Evolutionary conservation across 2,113 vertebrate species (phyloP).

Genomic region (Pelobates fuscus): DNA sequence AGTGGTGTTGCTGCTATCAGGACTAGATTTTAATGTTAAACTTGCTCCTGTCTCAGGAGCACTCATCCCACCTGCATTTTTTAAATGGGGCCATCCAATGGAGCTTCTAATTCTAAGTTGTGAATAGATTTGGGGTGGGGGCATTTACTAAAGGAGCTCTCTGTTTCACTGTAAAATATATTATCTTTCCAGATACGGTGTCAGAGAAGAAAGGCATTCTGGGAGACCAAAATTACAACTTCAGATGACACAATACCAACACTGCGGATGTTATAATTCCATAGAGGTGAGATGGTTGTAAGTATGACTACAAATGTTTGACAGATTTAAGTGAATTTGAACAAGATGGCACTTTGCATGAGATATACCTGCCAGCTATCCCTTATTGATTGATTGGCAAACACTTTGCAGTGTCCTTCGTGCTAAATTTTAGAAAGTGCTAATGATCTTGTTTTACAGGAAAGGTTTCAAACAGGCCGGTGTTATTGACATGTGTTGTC

Average conservation of each 20-base stretch:
- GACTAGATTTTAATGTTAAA: too few relatives aligned
- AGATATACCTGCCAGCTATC: slow-evolving; percentile 4
- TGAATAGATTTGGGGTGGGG: too few relatives aligned
- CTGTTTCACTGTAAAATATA: too few relatives aligned
- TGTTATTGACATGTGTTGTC: slow-evolving; percentile 41
- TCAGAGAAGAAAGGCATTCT: too few relatives aligned
- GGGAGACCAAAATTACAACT: too few relatives aligned
- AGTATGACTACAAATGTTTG: not conserved
- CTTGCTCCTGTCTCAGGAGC: too few relatives aligned
- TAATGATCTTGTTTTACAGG: slow-evolving; percentile 47
- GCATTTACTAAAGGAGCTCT: too few relatives aligned
- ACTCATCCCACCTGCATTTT: too few relatives aligned
- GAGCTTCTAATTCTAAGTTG: too few relatives aligned
- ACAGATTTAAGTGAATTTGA: not conserved
- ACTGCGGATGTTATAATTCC: not conserved
- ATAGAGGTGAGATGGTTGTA: not conserved
- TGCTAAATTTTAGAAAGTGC: slow-evolving; percentile 31
- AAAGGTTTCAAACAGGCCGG: slow-evolving; percentile 24
- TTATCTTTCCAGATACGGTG: too few relatives aligned
- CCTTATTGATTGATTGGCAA: slow-evolving; percentile 44
- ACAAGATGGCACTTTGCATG: not conserved
- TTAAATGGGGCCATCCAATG: too few relatives aligned
- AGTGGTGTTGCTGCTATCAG: too few relatives aligned
- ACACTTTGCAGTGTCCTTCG: slow-evolving; percentile 46
- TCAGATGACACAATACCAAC: not conserved